These are phyloP conservation scores for Drosophila kohkoa DNA, from an alignment of 1,140 invertebrate species.

Conservation along the genomic window DNA sequence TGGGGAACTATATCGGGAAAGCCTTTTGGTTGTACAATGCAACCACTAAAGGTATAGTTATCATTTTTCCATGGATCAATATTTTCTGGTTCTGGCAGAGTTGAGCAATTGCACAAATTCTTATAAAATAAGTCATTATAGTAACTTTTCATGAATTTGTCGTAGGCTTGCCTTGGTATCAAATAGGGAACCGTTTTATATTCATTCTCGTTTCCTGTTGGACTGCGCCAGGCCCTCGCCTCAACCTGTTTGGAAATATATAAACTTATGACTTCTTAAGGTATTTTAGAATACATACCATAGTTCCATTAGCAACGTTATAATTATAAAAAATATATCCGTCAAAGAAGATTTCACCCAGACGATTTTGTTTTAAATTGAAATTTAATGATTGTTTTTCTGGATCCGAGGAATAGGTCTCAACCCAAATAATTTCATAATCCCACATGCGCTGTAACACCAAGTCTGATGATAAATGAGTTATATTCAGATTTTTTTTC, in stretches of 20 bases:
- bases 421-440: conserved; percentile 54
- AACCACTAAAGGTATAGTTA: conserved; percentile 18
- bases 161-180: conserved; percentile 23
- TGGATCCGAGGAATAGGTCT: conserved; percentile 21
- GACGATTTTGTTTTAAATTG: conserved; percentile 28
- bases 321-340: conserved; percentile 39
- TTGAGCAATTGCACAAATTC: conserved; percentile 56
- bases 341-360: conserved; percentile 31
- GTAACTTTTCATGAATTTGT: conserved; percentile 32
- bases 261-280: neutral
- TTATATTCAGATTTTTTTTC: too few relatives aligned
- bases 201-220: conserved; percentile 55
- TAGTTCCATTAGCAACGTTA: conserved; percentile 14
- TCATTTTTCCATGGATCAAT: conserved; percentile 39
- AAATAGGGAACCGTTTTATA: conserved; percentile 55
- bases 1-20: conserved; percentile 55
- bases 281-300: conserved; percentile 29
- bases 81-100: conserved; percentile 45
- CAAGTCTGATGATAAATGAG: neutral
- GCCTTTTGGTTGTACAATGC: conserved; percentile 41
- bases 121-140: conserved; percentile 52
- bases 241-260: conserved; percentile 43
- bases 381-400: neutral
- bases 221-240: conserved; percentile 39
- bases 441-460: conserved; percentile 57